Evolutionary conservation across 2,888 invertebrate genomes (phyloP).

Genomic region (Lasioglossum marginatum): DNA sequence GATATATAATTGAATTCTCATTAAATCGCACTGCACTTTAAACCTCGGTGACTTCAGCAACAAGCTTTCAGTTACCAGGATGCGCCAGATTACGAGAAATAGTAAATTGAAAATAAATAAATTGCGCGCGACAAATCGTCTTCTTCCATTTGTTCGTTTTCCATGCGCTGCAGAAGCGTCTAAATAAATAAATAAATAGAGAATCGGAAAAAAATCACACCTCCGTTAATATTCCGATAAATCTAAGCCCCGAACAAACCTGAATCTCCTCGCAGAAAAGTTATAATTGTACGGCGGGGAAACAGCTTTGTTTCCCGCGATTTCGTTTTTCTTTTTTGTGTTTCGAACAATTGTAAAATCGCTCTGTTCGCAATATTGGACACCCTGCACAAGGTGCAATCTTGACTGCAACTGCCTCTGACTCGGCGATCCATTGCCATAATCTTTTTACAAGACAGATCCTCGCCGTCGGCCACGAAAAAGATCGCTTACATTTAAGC

Average conservation of each 20-base stretch:
- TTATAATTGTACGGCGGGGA: neutral
- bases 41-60: neutral
- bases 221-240: neutral
- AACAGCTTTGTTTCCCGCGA: neutral
- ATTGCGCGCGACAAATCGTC: neutral
- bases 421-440: conserved; percentile 26
- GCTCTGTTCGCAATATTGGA: neutral
- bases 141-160: neutral
- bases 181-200: conserved; percentile 15
- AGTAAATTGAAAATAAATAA: neutral
- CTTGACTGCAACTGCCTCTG: conserved; percentile 20
- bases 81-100: neutral
- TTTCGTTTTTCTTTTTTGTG: neutral
- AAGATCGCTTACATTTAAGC: conserved; percentile 37
- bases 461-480: conserved; percentile 30
- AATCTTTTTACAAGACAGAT: conserved; percentile 44
- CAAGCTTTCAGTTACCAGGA: neutral
- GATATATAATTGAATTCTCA: neutral
- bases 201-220: neutral
- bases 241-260: neutral
- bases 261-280: neutral
- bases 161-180: neutral
- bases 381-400: conserved; percentile 11
- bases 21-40: neutral
- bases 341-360: neutral